These are phyloP conservation scores for Heterohyrax brucei DNA, from an alignment of 2,797 vertebrate genomes.

Conservation along the genomic window DNA sequence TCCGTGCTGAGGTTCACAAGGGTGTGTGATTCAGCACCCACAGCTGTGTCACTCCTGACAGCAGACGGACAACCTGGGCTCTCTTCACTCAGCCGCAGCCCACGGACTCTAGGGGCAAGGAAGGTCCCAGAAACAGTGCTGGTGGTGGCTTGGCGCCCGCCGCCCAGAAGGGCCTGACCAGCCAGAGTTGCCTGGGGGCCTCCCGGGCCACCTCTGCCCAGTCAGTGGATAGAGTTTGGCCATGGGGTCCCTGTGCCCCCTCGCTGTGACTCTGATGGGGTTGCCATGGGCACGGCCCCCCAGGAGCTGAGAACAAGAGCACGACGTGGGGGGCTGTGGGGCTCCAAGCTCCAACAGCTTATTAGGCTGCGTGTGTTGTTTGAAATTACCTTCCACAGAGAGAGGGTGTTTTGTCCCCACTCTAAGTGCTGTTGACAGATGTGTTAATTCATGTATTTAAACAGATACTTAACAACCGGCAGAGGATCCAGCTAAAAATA, in stretches of 20 bases:
- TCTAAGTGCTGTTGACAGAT: slow-evolving; percentile 71
- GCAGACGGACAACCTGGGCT: slow-evolving; percentile 86
- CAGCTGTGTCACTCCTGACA: slow-evolving; percentile 85
- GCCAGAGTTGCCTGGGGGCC: no score
- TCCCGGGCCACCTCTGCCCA: neutral
- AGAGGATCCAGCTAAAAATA: slow-evolving; percentile 38
- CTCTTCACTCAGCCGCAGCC: slow-evolving; percentile 86
- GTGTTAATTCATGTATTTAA: slow-evolving; percentile 82
- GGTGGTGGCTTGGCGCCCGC: slow-evolving; percentile 76
- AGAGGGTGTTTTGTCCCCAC: slow-evolving; percentile 46
- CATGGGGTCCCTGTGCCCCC: neutral
- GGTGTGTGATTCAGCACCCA: slow-evolving; percentile 85
- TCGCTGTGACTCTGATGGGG: slow-evolving; percentile 12
- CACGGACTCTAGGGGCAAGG: slow-evolving; percentile 78
- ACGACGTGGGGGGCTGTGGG: neutral
- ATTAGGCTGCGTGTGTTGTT: neutral
- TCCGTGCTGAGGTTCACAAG: slow-evolving; percentile 84
- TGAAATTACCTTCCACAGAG: slow-evolving; percentile 48
- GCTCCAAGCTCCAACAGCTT: slow-evolving; percentile 62
- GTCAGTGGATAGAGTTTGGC: neutral
- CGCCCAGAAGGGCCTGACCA: rapidly evolving
- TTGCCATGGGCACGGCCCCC: slow-evolving; percentile 87
- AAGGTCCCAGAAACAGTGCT: slow-evolving; percentile 68
- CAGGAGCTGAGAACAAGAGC: slow-evolving; percentile 56
- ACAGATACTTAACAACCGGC: slow-evolving; percentile 77